phyloP scores from a whole-genome alignment of 2,113 vertebrate genomes.

The Mormyrus iriodes region DNA sequence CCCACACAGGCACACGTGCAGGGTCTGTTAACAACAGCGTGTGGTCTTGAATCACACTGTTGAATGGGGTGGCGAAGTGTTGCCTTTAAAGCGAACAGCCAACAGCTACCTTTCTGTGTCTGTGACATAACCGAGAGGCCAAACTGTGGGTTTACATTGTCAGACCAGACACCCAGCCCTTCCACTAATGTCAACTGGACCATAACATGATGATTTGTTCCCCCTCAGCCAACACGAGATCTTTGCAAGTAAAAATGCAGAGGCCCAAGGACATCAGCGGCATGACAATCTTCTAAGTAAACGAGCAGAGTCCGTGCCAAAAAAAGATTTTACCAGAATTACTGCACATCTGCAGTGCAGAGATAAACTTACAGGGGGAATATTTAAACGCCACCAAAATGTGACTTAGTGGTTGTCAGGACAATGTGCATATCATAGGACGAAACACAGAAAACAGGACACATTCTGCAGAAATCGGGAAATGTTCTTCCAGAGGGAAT shows the following conservation, averaged over 20 bases:
- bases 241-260: not conserved
- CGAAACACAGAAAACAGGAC: not conserved
- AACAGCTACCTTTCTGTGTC: not conserved
- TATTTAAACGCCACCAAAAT: not conserved
- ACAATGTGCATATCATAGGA: not conserved
- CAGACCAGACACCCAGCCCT: not conserved
- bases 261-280: not conserved
- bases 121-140: not conserved
- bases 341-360: not conserved
- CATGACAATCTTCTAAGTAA: not conserved
- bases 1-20: not conserved
- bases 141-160: not conserved
- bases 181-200: not conserved
- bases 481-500: not conserved
- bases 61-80: not conserved
- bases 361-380: not conserved
- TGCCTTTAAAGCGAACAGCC: not conserved
- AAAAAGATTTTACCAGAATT: not conserved
- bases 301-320: not conserved
- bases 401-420: not conserved
- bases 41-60: not conserved
- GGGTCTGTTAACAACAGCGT: not conserved
- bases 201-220: not conserved
- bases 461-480: not conserved
- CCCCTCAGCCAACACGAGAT: not conserved